These are phyloP conservation scores for Lerista edwardsae DNA, from an alignment of 2,797 vertebrate genomes.

Conservation along the genomic window DNA sequence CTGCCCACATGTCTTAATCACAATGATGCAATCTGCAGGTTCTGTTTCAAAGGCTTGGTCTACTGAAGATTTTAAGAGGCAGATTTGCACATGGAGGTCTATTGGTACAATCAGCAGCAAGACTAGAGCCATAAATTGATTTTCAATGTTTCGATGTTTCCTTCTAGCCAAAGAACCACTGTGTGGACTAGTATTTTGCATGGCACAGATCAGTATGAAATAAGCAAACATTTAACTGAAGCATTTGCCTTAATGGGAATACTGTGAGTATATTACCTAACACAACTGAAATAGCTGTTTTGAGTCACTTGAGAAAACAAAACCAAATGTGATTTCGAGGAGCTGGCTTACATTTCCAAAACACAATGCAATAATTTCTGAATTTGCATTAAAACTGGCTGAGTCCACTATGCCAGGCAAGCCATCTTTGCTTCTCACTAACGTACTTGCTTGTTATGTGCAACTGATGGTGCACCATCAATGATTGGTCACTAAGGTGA, in stretches of 20 bases:
- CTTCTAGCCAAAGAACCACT: too few species aligned
- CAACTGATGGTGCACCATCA: too few species aligned
- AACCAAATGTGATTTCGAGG: background rate
- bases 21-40: background rate
- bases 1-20: background rate
- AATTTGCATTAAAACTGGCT: too few species aligned
- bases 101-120: background rate
- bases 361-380: too few species aligned
- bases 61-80: background rate
- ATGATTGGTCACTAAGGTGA: too few species aligned
- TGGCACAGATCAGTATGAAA: background rate
- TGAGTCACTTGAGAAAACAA: too few species aligned
- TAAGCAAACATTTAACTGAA: slow-evolving; percentile 4
- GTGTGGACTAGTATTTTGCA: background rate
- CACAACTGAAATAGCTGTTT: background rate
- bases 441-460: too few species aligned
- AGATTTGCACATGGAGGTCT: background rate
- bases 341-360: background rate
- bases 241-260: background rate
- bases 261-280: background rate
- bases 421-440: too few species aligned
- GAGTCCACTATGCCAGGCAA: too few species aligned
- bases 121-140: background rate
- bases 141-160: too few species aligned
- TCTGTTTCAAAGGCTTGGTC: background rate